These are phyloP conservation scores for Lithodes maja DNA, from an alignment of 2,888 invertebrate species.

Conservation along the genomic window DNA sequence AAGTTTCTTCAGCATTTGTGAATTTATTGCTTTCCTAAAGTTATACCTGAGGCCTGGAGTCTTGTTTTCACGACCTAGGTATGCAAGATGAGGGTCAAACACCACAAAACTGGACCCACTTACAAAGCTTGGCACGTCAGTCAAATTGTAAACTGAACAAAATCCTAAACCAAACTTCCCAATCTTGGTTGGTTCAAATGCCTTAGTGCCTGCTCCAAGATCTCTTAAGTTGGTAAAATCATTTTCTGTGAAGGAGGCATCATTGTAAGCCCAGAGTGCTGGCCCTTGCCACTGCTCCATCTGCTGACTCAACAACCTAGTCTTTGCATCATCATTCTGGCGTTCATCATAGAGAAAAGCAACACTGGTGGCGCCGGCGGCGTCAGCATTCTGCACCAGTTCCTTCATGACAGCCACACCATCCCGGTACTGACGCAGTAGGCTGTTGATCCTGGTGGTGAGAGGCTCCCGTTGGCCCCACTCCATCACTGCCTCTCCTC, in stretches of 20 bases:
- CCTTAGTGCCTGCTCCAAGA: constrained; percentile 44
- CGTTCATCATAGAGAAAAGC: constrained; percentile 40
- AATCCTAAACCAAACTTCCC: constrained; percentile 58
- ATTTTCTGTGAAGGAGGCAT: constrained; percentile 30
- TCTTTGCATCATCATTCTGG: constrained; percentile 22
- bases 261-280: constrained; percentile 49
- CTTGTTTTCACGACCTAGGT: constrained; percentile 4
- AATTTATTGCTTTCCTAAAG: constrained; percentile 18
- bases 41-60: constrained; percentile 31
- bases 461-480: constrained; percentile 52
- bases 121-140: constrained; percentile 47
- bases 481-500: constrained; percentile 47
- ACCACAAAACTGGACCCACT: constrained; percentile 48
- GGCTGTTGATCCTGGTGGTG: constrained; percentile 44
- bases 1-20: constrained; percentile 35
- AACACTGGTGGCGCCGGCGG: constrained; percentile 41
- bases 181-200: constrained; percentile 43
- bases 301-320: constrained; percentile 2
- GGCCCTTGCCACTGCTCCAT: constrained; percentile 46
- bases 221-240: constrained; percentile 36
- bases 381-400: constrained; percentile 57
- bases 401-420: constrained; percentile 48
- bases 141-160: constrained; percentile 49
- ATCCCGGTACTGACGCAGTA: constrained; percentile 49
- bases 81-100: constrained; percentile 49